Percentiles rank a stretch among this genome's conserved stretches.
phyloP scores from a whole-genome alignment of 2,888 invertebrate genomes.

The Andrena trimmerana region DNA sequence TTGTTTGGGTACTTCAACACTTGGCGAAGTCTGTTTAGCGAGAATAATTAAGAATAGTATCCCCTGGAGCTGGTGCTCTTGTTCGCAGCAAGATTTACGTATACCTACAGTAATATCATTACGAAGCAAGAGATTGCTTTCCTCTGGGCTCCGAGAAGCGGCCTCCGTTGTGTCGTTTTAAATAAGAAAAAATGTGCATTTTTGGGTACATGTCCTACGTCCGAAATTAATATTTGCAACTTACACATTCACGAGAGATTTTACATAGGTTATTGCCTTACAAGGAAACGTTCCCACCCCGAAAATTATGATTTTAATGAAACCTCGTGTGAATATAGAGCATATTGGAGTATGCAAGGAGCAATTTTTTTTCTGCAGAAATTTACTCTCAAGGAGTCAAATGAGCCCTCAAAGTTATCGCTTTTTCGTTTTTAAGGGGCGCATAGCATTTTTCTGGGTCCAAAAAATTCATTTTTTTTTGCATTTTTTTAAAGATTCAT shows the following conservation, averaged over 20 bases:
- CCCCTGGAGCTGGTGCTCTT: not conserved
- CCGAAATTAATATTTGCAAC: not conserved
- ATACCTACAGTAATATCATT: not conserved
- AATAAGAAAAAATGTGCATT: not conserved
- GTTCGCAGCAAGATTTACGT: slow-evolving; percentile 17
- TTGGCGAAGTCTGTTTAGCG: slow-evolving; percentile 28
- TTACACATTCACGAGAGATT: not conserved
- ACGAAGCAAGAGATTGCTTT: slow-evolving; percentile 4
- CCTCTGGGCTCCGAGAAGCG: not conserved
- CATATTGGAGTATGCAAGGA: too few species aligned
- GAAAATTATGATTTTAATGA: too few species aligned
- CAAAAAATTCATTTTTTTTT: too few species aligned
- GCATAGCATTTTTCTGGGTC: too few species aligned
- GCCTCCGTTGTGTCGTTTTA: not conserved
- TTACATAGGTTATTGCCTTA: too few species aligned
- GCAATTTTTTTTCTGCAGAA: too few species aligned
- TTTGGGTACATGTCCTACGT: not conserved
- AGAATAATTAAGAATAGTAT: slow-evolving; percentile 52
- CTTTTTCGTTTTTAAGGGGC: too few species aligned
- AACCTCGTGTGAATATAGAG: too few species aligned
- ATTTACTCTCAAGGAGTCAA: too few species aligned
- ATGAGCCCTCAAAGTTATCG: too few species aligned
- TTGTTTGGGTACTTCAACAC: slow-evolving; percentile 32
- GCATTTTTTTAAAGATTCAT: too few species aligned
- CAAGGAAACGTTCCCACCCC: too few species aligned